Evolutionary conservation across 2,888 invertebrate species (phyloP).

Genomic region (Octodonta nipae): DNA sequence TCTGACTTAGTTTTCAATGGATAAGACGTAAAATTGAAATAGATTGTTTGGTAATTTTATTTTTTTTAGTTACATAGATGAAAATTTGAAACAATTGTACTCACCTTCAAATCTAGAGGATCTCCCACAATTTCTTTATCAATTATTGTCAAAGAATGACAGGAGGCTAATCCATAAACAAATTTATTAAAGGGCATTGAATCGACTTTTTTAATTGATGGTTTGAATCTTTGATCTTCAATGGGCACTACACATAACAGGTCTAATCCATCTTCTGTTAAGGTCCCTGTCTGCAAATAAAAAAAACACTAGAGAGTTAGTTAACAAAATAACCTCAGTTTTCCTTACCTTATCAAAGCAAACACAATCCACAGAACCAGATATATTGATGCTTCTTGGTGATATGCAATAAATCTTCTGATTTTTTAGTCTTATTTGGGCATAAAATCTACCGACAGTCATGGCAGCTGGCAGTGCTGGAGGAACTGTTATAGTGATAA

Average conservation of each 20-base stretch:
- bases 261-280: conserved; percentile 92
- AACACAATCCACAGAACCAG: conserved; percentile 77
- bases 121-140: conserved; percentile 81
- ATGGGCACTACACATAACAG: conserved; percentile 81
- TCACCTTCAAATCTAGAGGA: conserved; percentile 79
- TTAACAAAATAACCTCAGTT: neutral
- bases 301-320: neutral
- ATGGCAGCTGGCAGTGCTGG: conserved; percentile 93
- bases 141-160: conserved; percentile 85
- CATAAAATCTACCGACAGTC: conserved; percentile 87
- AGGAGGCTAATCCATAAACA: conserved; percentile 70
- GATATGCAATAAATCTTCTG: conserved; percentile 81
- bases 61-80: no score
- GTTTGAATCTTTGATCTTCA: conserved; percentile 36
- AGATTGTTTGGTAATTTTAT: no score
- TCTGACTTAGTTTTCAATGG: no score
- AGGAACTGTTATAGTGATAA: conserved; percentile 89
- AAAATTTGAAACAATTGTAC: no score
- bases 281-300: conserved; percentile 67
- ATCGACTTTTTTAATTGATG: conserved; percentile 37
- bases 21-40: no score
- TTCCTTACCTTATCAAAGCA: conserved; percentile 73
- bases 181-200: conserved; percentile 35
- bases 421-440: conserved; percentile 67
- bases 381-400: conserved; percentile 83